Base-by-base conservation (phyloP, 2,888 invertebrate genomes). In the Lithosia quadra region DNA sequence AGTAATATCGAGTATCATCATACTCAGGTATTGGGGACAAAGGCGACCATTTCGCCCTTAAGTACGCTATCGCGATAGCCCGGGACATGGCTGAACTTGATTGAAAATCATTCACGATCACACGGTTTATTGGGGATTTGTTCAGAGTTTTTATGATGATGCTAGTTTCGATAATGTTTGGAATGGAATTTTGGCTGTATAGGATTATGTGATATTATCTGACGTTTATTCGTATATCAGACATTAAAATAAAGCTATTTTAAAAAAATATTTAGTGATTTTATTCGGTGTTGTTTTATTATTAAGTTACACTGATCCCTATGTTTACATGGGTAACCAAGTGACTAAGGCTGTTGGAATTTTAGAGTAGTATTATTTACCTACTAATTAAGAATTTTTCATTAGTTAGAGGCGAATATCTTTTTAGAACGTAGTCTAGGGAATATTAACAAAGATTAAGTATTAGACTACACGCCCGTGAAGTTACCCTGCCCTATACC, bases 21-120 rank as follows among this genome's bases (percentile, higher is more conserved):
- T 64, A 60, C 55, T 56, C 64, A 64, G 64, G 64, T 60, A 64
- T 53, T 8, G 55, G 36, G 55, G 60, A 68, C 55, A 64, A 60
- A 28, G 53, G 64, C 22, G 28, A 64, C 55, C 60, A 67, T 64
- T 62, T 59, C 33, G 59, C 18, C n/a, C 55, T 18, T 55, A 68
- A 64, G 60, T 63, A 28, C 34, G 53, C 64, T 33, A 43, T 64
- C 24, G 28, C 34, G 68, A 64, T 68, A 58, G 61, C 61, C 34
- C 33, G 22, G 21, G 22, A 53, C 18, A 65, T 49, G 64, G 63
- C 66, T 61, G 43, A 69, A 18, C 70, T 80, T 84, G 84, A 84
- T 84, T 84, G 84, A 80, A 84, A 82, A 78, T 79, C 77, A 73
- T 84, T 84, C 79, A 80, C 77, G 78, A 76, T 69, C 65, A 62